Evolutionary conservation across 2,888 invertebrate genomes (phyloP), one percentile per base, ranked within the genome.

Genomic region (Flexamia atlantica): DNA sequence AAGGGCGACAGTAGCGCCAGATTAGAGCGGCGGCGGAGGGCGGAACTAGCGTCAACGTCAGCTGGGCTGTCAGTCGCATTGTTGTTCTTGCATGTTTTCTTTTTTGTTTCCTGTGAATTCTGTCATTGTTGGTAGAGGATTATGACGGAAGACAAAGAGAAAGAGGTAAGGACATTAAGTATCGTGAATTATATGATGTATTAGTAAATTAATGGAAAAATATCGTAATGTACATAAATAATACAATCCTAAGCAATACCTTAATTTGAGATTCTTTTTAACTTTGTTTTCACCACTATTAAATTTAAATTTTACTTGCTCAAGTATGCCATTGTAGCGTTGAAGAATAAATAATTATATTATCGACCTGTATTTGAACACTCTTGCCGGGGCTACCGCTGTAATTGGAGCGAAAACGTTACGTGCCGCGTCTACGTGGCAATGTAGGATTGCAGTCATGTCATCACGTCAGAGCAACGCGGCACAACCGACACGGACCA

Each of bases 121-220:
- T 17, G 30, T 12, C 7, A 20, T n/a, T 53, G 20, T 64, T 28
- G 30, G 1, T 14, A 25, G 60, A 1, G 14, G 0, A 30, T 12
- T 10, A 64, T 64, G 64, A n/a, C n/a, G 64, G 30, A 64, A 25
- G 3, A 28, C 20, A 64, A 64, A 30, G 30, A 64, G 30, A 30
- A 57, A 57, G 57, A 64, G 64, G 64, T 64, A 64, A 64, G 57
- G 64, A 64, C 14, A n/a, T n/a, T n/a, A n/a, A n/a, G n/a, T n/a
- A n/a, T n/a, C n/a, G n/a, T n/a, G n/a, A n/a, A n/a, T n/a, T n/a
- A n/a, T n/a, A n/a, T n/a, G n/a, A n/a, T n/a, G n/a, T n/a, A n/a
- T n/a, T n/a, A n/a, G n/a, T n/a, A n/a, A n/a, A n/a, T n/a, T n/a
- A n/a, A n/a, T n/a, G n/a, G n/a, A n/a, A n/a, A n/a, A n/a, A n/a